Conservation (phyloP, 2,113 vertebrate genomes). For the Bambusicola thoracicus region DNA sequence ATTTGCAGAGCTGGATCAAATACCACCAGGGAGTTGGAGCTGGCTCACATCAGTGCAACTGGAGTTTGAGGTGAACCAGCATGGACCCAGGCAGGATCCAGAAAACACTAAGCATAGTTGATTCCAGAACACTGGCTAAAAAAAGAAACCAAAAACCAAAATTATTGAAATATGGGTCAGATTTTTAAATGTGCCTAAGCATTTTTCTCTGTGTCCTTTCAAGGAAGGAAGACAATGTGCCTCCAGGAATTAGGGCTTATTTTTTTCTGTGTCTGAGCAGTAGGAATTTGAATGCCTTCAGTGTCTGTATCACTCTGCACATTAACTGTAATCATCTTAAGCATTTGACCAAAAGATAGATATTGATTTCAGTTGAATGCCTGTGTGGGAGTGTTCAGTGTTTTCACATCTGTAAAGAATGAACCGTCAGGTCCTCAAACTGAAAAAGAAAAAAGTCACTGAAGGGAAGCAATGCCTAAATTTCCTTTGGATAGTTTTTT, state of each 20-base stretch:
- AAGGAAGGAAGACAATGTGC: rapidly evolving
- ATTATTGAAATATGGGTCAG: background rate
- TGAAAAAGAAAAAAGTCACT: background rate
- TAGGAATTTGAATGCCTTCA: background rate
- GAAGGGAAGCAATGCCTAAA: background rate
- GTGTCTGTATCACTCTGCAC: background rate
- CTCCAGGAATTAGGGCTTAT: background rate
- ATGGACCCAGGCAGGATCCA: background rate
- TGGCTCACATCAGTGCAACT: background rate
- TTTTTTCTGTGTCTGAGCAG: background rate
- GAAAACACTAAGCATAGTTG: background rate
- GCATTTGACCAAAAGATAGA: background rate
- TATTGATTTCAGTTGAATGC: background rate
- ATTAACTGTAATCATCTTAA: background rate
- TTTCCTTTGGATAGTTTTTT: background rate
- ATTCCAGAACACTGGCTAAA: background rate
- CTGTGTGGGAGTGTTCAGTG: rapidly evolving
- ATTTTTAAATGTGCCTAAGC: background rate
- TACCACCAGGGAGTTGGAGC: rapidly evolving
- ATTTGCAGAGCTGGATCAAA: background rate
- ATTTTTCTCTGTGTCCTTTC: background rate
- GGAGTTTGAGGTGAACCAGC: background rate
- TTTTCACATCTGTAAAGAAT: background rate
- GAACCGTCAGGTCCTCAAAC: background rate
- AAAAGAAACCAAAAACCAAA: background rate